Percentiles rank a stretch among this genome's conserved stretches.
Evolutionary conservation across 2,113 vertebrate species (phyloP).

Genomic region (Himantopus leucocephalus): DNA sequence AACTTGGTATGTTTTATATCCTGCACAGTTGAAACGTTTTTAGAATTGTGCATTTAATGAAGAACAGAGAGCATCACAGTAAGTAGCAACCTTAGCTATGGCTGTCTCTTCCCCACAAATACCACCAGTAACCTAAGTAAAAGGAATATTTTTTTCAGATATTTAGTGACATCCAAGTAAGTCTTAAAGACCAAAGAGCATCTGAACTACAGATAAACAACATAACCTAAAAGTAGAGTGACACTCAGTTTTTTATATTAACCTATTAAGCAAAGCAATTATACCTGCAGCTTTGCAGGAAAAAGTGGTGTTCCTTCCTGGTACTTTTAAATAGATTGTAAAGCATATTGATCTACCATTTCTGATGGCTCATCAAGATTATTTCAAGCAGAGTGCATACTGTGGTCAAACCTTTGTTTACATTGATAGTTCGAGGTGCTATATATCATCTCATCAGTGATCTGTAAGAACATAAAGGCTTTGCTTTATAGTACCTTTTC

Average conservation of each 20-base stretch:
- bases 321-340: background rate
- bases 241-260: background rate
- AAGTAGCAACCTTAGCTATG: background rate
- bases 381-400: constrained; percentile 14
- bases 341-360: background rate
- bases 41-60: background rate
- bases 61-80: background rate
- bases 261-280: background rate
- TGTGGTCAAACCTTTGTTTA: background rate
- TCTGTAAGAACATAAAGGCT: background rate
- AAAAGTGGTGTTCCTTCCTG: background rate
- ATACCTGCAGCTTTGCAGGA: background rate
- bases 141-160: background rate
- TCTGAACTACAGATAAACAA: background rate
- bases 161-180: background rate
- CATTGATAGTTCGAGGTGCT: background rate
- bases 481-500: background rate
- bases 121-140: background rate
- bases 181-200: background rate
- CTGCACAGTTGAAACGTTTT: background rate
- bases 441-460: background rate
- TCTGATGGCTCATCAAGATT: constrained; percentile 11
- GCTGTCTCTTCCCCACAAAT: background rate
- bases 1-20: background rate
- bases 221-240: background rate